phyloP scores from a whole-genome alignment of 2,888 invertebrate genomes.

The Crossocerus cetratus region DNA sequence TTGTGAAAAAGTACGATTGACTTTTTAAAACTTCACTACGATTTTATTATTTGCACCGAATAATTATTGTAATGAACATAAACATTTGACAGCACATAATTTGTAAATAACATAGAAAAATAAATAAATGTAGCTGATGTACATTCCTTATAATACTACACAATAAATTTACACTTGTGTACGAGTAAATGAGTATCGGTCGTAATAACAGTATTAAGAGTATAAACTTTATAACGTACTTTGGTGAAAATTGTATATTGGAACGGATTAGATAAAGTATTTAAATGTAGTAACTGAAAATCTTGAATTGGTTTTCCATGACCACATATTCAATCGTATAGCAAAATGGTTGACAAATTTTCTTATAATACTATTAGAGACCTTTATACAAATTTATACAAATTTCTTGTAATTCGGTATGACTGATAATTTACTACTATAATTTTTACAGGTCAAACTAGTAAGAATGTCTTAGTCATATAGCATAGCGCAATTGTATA shows the following conservation, averaged over 20 bases:
- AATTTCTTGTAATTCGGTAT: no score
- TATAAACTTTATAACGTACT: conserved; percentile 6
- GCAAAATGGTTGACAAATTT: no score
- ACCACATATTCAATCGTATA: no score
- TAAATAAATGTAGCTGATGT: conserved; percentile 24
- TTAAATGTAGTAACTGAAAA: conserved; percentile 13
- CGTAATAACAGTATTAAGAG: conserved; percentile 22
- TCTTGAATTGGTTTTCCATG: background rate
- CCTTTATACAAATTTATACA: no score
- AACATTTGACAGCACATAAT: conserved; percentile 23
- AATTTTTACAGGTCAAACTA: conserved; percentile 1
- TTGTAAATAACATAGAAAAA: conserved; percentile 47
- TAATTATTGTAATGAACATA: conserved; percentile 25
- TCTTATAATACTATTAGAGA: no score
- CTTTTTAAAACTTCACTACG: no score
- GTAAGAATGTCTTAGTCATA: background rate
- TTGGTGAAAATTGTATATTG: conserved; percentile 5
- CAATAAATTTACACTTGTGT: conserved; percentile 1
- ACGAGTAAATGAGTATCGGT: no score
- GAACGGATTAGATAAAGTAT: conserved; percentile 13
- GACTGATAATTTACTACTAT: no score
- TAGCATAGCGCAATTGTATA: no score
- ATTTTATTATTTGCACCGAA: conserved; percentile 30
- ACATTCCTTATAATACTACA: conserved; percentile 26
- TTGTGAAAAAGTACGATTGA: no score